These are phyloP conservation scores for Bubo bubo DNA, from an alignment of 2,113 vertebrate species.

Conservation along the genomic window DNA sequence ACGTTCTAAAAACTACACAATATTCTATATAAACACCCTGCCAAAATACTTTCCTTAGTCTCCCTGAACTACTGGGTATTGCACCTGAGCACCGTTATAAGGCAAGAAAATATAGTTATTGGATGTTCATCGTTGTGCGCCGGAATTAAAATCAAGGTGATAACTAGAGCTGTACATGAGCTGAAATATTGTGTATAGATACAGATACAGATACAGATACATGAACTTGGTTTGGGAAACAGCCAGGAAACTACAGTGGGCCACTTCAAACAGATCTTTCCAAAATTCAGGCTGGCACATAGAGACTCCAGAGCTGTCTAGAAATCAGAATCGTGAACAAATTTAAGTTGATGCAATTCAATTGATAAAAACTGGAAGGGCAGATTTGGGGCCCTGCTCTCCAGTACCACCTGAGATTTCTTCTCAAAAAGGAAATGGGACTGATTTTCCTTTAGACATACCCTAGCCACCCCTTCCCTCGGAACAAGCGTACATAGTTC, in stretches of 20 bases:
- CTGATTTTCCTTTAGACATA: not conserved
- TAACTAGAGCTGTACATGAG: conserved; percentile 3
- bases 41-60: not conserved
- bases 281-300: not conserved
- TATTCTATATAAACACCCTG: not conserved
- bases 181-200: not conserved
- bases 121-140: not conserved
- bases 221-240: conserved; percentile 34
- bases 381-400: not conserved
- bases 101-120: not conserved
- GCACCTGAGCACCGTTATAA: conserved; percentile 4
- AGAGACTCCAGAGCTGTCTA: conserved; percentile 1
- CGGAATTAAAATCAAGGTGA: conserved; percentile 36
- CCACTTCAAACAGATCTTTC: not conserved
- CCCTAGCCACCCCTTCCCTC: accelerated
- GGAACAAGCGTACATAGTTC: accelerated
- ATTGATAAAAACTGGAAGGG: not conserved
- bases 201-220: not conserved
- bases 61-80: not conserved
- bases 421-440: not conserved
- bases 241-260: conserved; percentile 36
- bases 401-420: not conserved
- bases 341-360: not conserved
- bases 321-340: not conserved
- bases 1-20: not conserved